Evolutionary conservation across 2,113 vertebrate genomes (phyloP).

Genomic region (Vidua chalybeata): DNA sequence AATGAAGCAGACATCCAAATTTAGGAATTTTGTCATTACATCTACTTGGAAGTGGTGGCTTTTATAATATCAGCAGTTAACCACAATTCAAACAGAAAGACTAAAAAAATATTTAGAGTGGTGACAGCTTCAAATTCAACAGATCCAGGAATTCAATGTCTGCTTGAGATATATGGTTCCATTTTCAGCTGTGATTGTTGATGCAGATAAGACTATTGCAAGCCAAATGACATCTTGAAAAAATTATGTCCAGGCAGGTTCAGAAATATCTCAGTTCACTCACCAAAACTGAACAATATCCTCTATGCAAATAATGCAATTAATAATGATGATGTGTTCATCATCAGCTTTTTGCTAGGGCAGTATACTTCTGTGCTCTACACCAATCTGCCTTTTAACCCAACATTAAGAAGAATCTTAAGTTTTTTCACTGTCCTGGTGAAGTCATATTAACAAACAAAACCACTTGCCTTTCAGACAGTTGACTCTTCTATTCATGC

Average conservation of each 20-base stretch:
- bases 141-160: not conserved
- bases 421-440: not conserved
- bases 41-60: not conserved
- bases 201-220: not conserved
- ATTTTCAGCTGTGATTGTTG: not conserved
- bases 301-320: not conserved
- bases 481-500: not conserved
- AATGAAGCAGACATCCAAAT: not conserved
- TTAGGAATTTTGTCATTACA: not conserved
- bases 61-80: not conserved
- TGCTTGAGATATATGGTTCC: not conserved
- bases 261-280: not conserved
- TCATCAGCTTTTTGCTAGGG: not conserved
- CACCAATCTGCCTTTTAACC: not conserved
- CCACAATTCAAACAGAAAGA: not conserved
- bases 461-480: not conserved
- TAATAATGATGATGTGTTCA: not conserved
- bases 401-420: not conserved
- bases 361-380: not conserved
- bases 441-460: not conserved
- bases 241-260: not conserved
- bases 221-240: not conserved
- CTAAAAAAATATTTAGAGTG: not conserved
- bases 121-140: not conserved
- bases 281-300: not conserved